Conservation (phyloP, 2,113 vertebrate genomes). For the Merops nubicus region DNA sequence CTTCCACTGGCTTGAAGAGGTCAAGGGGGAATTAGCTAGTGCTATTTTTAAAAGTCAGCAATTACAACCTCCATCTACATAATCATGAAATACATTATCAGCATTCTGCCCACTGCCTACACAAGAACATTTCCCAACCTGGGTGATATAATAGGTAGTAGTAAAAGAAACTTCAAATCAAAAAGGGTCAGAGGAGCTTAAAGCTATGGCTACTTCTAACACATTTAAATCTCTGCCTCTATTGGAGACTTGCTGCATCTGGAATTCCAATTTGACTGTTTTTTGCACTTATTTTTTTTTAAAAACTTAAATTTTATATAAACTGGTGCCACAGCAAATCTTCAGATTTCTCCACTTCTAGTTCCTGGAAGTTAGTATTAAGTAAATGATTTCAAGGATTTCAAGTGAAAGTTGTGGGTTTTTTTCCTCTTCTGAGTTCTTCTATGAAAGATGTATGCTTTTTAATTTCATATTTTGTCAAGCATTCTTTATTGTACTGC, state of each 20-base stretch:
- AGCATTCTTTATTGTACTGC: background rate
- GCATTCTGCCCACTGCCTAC: slow-evolving; percentile 1
- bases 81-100: slow-evolving; percentile 53
- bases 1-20: slow-evolving; percentile 25
- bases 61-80: slow-evolving; percentile 47
- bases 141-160: slow-evolving; percentile 15
- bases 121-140: background rate
- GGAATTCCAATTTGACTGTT: background rate
- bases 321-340: background rate
- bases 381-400: background rate
- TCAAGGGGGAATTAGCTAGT: slow-evolving; percentile 31
- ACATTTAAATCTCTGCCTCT: background rate
- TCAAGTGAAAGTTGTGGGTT: background rate
- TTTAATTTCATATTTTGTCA: background rate
- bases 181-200: slow-evolving; percentile 37
- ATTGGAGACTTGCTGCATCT: background rate
- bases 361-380: background rate
- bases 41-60: slow-evolving; percentile 52
- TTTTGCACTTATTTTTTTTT: background rate
- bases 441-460: background rate
- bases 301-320: background rate
- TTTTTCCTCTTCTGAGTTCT: background rate
- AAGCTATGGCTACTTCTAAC: background rate
- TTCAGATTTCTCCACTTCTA: background rate
- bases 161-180: slow-evolving; percentile 50